Conservation (phyloP, 2,888 invertebrate species). For the Steinernema carpocapsae region DNA sequence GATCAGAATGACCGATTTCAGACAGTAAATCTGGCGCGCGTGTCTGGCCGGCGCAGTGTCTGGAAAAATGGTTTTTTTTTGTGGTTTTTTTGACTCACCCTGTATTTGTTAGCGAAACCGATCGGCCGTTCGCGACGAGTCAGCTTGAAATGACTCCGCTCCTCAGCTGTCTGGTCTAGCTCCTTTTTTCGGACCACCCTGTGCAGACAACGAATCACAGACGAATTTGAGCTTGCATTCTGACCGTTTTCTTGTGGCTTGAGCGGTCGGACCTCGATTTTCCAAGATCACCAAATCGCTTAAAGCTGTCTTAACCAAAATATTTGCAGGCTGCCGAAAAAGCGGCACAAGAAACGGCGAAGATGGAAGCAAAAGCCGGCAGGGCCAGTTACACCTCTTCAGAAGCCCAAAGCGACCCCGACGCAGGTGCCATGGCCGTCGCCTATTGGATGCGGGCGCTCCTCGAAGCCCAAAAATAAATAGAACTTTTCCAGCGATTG, state of each 20-base stretch:
- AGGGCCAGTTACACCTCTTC: conserved; percentile 61
- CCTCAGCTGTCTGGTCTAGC: no score
- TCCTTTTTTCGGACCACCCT: no score
- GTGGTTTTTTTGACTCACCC: no score
- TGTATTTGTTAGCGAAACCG: no score
- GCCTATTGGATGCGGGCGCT: conserved; percentile 56
- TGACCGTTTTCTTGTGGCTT: neutral
- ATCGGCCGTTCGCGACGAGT: no score
- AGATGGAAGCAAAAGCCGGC: conserved; percentile 56
- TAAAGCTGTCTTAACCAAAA: neutral
- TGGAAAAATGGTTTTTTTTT: no score
- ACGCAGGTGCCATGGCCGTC: conserved; percentile 61
- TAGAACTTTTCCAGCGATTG: neutral
- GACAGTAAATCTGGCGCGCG: no score
- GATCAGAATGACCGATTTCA: no score
- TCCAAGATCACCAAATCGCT: neutral
- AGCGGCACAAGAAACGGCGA: conserved; percentile 53
- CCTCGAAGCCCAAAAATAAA: conserved; percentile 36
- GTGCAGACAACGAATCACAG: no score
- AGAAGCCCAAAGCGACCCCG: conserved; percentile 53
- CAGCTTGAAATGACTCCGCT: no score
- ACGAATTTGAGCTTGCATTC: conserved; percentile 34
- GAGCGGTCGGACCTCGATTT: neutral
- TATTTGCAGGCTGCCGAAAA: conserved; percentile 48
- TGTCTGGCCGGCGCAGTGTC: no score